phyloP scores from a whole-genome alignment of 2,888 invertebrate species.

The Perithous albicinctus region DNA sequence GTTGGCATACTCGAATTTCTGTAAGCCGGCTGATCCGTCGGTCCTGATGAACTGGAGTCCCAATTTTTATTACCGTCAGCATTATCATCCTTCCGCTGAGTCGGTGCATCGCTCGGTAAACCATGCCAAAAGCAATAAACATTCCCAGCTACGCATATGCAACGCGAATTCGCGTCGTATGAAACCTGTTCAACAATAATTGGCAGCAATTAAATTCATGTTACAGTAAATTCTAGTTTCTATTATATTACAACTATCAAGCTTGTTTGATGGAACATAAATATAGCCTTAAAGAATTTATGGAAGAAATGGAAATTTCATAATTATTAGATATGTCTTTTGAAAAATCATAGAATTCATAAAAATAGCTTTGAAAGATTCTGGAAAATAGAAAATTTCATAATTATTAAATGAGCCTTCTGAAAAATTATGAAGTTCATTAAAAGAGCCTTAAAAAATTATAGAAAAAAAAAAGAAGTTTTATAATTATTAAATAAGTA shows the following conservation, averaged over 20 bases:
- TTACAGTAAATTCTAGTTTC: too few species aligned
- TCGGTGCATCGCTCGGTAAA: constrained; percentile 67
- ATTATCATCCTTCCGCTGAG: constrained; percentile 2
- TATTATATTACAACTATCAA: too few species aligned
- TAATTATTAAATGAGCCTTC: background rate
- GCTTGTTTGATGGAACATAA: too few species aligned
- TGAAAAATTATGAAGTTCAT: too few species aligned
- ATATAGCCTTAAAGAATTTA: too few species aligned
- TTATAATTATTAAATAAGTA: too few species aligned
- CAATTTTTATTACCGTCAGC: constrained; percentile 13
- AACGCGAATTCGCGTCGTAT: constrained; percentile 80
- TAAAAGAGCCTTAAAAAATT: too few species aligned
- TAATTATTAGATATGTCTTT: background rate
- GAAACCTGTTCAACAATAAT: constrained; percentile 75
- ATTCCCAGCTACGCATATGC: constrained; percentile 82
- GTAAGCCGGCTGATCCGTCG: constrained; percentile 35
- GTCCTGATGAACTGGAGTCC: constrained; percentile 45
- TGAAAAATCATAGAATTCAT: too few species aligned
- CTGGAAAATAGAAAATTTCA: background rate
- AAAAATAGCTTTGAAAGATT: too few species aligned
- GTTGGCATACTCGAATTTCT: constrained; percentile 49
- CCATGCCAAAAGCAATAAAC: constrained; percentile 82
- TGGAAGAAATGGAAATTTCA: background rate
- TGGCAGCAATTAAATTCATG: too few species aligned
- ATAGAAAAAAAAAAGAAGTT: too few species aligned